phyloP scores from a whole-genome alignment of 2,888 invertebrate genomes.

The Tiphia femorata region DNA sequence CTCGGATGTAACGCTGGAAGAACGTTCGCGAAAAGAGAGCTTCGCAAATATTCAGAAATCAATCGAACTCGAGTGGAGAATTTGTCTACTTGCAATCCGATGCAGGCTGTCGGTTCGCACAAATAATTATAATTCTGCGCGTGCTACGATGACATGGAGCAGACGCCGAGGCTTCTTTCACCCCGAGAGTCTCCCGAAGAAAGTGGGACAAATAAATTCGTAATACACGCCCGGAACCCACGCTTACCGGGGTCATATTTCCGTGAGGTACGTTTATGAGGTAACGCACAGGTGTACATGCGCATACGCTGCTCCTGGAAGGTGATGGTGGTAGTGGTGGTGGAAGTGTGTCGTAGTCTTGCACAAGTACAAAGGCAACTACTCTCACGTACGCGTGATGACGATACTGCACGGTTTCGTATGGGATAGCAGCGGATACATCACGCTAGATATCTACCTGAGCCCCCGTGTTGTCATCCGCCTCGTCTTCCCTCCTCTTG shows the following conservation, averaged over 20 bases:
- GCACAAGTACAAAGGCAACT: conserved; percentile 6
- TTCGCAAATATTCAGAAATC: neutral
- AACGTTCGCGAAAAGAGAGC: neutral
- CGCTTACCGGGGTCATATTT: conserved; percentile 7
- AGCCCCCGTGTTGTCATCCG: conserved; percentile 37
- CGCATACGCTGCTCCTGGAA: neutral
- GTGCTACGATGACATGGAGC: too few relatives aligned
- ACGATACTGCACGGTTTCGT: conserved; percentile 19
- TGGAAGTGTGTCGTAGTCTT: conserved; percentile 11
- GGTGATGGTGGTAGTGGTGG: too few relatives aligned
- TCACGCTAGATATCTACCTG: conserved; percentile 28
- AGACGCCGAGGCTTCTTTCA: too few relatives aligned
- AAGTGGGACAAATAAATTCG: conserved; percentile 18
- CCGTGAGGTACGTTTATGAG: neutral
- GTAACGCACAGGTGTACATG: neutral
- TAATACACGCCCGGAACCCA: too few relatives aligned
- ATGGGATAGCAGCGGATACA: conserved; percentile 37
- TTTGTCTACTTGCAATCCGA: too few relatives aligned
- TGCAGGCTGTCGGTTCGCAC: too few relatives aligned
- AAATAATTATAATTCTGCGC: too few relatives aligned
- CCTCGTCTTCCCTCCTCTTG: neutral
- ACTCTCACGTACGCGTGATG: conserved; percentile 3
- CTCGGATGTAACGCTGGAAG: neutral
- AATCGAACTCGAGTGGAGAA: too few relatives aligned
- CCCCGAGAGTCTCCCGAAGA: too few relatives aligned